Evolutionary conservation across 2,888 invertebrate species (phyloP).

Genomic region (Rapana venosa): DNA sequence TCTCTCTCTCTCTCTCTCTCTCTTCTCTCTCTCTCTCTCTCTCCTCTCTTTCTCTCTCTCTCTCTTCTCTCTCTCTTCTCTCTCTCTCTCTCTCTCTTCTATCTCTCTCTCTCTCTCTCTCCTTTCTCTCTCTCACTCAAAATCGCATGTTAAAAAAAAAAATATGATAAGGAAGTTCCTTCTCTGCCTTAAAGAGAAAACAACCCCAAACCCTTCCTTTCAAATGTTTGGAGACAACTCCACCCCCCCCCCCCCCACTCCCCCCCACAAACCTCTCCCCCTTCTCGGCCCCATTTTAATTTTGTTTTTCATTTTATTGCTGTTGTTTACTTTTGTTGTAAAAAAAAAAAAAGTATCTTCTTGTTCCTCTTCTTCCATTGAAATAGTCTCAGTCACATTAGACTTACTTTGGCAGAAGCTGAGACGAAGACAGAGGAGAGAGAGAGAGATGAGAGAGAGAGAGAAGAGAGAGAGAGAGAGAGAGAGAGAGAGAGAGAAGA

Average conservation of each 20-base stretch:
- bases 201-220: no score
- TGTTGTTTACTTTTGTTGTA: no score
- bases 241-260: no score
- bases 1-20: background rate
- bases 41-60: background rate
- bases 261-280: background rate
- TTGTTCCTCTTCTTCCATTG: no score
- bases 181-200: no score
- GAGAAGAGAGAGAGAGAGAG: background rate
- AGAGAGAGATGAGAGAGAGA: background rate
- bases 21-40: background rate
- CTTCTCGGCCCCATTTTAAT: no score
- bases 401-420: background rate
- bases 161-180: no score
- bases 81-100: background rate
- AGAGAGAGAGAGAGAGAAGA: background rate
- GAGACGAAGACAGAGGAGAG: background rate
- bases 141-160: no score
- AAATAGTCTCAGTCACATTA: background rate
- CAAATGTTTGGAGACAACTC: no score
- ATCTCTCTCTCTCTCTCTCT: background rate
- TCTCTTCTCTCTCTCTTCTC: background rate
- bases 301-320: no score
- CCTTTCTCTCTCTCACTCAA: background rate
- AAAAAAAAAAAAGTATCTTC: no score